These are phyloP conservation scores for Rhadina sibilatrix DNA, from an alignment of 2,113 vertebrate genomes.

Conservation along the genomic window DNA sequence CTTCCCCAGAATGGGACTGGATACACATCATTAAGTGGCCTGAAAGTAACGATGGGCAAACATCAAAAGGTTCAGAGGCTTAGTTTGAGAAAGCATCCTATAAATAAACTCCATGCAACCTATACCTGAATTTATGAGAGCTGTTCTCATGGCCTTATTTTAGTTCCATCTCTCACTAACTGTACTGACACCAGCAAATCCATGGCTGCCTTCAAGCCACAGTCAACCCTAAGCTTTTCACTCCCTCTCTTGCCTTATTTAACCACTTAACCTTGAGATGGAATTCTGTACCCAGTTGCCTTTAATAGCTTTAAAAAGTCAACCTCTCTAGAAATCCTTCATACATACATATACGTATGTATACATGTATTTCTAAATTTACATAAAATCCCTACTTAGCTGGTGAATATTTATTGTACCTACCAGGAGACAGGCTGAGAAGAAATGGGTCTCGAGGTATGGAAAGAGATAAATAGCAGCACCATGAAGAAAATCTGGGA, in stretches of 20 bases:
- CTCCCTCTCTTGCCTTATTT: background rate
- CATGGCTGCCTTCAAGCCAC: background rate
- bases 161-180: background rate
- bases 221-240: background rate
- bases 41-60: conserved; percentile 23
- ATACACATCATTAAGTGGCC: conserved; percentile 39
- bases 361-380: background rate
- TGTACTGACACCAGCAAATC: background rate
- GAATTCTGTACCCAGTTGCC: background rate
- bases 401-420: background rate
- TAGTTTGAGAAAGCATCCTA: background rate
- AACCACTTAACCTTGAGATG: background rate
- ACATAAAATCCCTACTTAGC: background rate
- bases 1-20: background rate
- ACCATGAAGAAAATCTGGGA: background rate
- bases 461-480: background rate
- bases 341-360: background rate
- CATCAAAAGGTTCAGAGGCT: conserved; percentile 58
- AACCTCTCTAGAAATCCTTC: background rate
- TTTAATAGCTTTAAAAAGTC: background rate
- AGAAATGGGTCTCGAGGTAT: background rate
- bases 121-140: background rate
- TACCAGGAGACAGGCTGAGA: background rate
- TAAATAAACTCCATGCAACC: conserved; percentile 33
- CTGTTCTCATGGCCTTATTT: conserved; percentile 1